Base-by-base conservation (phyloP, 2,797 vertebrate genomes). In the Aphelocoma californica region DNA sequence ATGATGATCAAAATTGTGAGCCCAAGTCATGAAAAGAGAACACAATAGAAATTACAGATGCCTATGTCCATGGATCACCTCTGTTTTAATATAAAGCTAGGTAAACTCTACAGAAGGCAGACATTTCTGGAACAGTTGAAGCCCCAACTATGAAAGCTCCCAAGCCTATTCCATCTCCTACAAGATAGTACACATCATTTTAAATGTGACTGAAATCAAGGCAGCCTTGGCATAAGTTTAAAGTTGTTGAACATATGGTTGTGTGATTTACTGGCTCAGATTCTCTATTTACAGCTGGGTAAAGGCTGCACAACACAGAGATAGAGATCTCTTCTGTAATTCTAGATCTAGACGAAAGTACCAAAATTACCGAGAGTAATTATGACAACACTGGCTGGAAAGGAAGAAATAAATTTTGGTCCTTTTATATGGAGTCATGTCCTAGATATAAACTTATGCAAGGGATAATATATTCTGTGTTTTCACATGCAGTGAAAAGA, bases 281-380 rank as follows among this genome's bases (percentile, higher is more conserved):
- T 78, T 75, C 45, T 83, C 62, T 79, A 3, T 65, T 79, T 79
- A 60, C 78, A 86, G 70, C 40, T 92, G 78, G 25, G 12, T 88
- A 79, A 66, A 81, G 36, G 18, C 73, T 94, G 81, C 81, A 81
- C 15, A 96, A 47, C 42, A 78, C 3, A 73, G 29, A 83, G 83
- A 86, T 81, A 86, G 24, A 85, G 67, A 87, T 92, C 56, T 72
- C 47, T 83, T 74, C 54, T 91, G 86, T 79, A 93, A 96, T 65
- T 91, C 78, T 89, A 94, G 86, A 92, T 81, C 44, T 85, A 90
- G 54, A 62, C 40, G 92, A 92, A 94, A 94, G 78, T 73, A 93
- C 62, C 56, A 58, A 69, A 90, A 92, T 75, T 79, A 54, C 47
- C 6, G 0, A 72, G 48, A 57, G 31, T 44, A 69, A 88, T 88